Conservation (phyloP, 2,797 vertebrate genomes). For the Nannoperca obscura region DNA sequence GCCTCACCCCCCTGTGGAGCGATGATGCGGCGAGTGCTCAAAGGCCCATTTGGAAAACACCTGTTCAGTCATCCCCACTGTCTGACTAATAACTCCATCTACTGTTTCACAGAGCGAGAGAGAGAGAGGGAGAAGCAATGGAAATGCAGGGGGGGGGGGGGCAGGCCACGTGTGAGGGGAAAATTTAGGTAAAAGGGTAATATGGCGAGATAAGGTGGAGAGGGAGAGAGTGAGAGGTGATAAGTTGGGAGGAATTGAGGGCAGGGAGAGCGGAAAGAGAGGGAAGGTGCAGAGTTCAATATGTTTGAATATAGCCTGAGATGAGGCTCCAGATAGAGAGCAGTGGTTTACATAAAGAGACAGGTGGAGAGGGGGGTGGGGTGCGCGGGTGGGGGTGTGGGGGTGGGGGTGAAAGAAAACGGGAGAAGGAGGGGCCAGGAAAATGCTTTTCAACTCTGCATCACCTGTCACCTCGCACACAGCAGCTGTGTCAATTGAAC, state of each 20-base stretch:
- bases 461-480: slow-evolving; percentile 75
- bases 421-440: slow-evolving; percentile 43
- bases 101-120: slow-evolving; percentile 73
- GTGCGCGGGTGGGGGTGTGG: slow-evolving; percentile 8
- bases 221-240: slow-evolving; percentile 46
- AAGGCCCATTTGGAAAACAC: slow-evolving; percentile 87
- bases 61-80: slow-evolving; percentile 82
- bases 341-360: slow-evolving; percentile 63
- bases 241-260: slow-evolving; percentile 49
- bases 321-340: slow-evolving; percentile 46
- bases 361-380: slow-evolving; percentile 61
- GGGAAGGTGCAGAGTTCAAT: slow-evolving; percentile 44
- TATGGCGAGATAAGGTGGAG: slow-evolving; percentile 60
- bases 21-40: slow-evolving; percentile 70
- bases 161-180: slow-evolving; percentile 18
- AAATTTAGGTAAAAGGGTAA: slow-evolving; percentile 62
- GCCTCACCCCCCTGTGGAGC: slow-evolving; percentile 35
- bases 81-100: slow-evolving; percentile 85
- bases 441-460: slow-evolving; percentile 73
- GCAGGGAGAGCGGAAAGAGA: slow-evolving; percentile 6
- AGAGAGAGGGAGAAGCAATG: slow-evolving; percentile 19
- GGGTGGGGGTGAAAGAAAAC: not conserved
- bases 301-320: slow-evolving; percentile 43
- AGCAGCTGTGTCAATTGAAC: slow-evolving; percentile 73
- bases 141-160: slow-evolving; percentile 34